Evolutionary conservation across 1,140 invertebrate genomes (phyloP), one percentile per base, ranked within the genome.

Genomic region (Drosophila melanica): DNA sequence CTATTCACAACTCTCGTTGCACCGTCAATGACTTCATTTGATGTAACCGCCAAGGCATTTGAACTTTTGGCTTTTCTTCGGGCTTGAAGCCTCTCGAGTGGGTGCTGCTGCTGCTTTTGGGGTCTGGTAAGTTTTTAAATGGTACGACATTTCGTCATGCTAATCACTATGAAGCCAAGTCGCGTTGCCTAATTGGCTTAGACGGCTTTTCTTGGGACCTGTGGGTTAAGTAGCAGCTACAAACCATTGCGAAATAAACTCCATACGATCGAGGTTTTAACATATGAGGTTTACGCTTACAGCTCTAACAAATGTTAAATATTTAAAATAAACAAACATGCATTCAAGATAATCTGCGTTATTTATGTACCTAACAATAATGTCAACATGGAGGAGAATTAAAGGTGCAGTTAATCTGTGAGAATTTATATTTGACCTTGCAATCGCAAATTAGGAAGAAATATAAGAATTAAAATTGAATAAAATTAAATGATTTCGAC

Each of bases 91-190:
- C 80, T 75, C 80, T 71, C 30, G 9, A 35, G 33, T 35, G 33
- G 33, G 33, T 35, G 33, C 33, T 27, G 35, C 27, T 20, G 37
- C 60, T 35, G 20, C 33, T 18, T 20, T 12, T 50, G 39, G 64
- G 59, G 48, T 57, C 45, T 23, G 70, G 20, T 48, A 67, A 20
- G 27, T 45, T 41, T 70, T 74, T 63, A 85, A 85, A 79, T 78
- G 67, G 78, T 76, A 81, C 84, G 79, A 86, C 82, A 82, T 86
- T 86, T 86, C 79, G 76, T 86, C 82, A 86, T 87, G 84, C 82
- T 86, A 86, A 86, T 86, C 82, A 86, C 82, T 72, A 76, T 85
- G 59, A 47, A 85, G 80, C 69, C 73, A 66, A 59, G 62, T 72
- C 64, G 37, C 64, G 41, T 67, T 76, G 79, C 70, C 75, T 79